Conservation (phyloP, 1,140 invertebrate genomes). For the Drosophila prosaltans region DNA sequence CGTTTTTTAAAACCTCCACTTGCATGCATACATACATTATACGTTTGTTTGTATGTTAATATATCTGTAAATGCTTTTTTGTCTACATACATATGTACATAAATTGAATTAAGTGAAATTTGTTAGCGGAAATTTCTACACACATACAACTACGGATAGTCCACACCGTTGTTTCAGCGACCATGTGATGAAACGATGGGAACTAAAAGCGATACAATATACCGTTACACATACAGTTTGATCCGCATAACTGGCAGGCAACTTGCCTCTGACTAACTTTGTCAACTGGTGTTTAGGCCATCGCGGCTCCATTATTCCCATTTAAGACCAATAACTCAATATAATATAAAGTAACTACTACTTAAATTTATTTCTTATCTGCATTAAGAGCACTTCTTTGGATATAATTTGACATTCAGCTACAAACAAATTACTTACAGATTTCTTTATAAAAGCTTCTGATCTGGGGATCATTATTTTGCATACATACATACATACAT, state of each 20-base stretch:
- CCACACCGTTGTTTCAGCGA: not conserved
- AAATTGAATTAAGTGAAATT: conserved; percentile 67
- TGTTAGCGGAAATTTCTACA: conserved; percentile 51
- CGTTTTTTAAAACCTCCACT: not conserved
- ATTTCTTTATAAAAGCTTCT: no score
- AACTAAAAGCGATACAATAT: not conserved
- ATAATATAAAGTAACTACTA: no score
- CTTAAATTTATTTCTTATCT: no score
- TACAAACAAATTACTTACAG: no score
- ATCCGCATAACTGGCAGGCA: not conserved
- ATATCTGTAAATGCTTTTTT: conserved; percentile 22
- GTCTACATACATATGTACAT: conserved; percentile 15
- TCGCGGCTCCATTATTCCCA: no score
- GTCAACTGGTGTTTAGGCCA: no score
- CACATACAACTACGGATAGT: not conserved
- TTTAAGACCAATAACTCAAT: no score
- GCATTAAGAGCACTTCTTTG: no score
- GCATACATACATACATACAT: no score
- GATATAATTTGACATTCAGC: no score
- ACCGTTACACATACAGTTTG: conserved; percentile 19
- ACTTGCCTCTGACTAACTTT: no score
- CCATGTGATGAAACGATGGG: conserved; percentile 3
- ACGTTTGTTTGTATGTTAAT: conserved; percentile 16
- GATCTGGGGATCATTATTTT: no score
- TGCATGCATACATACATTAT: conserved; percentile 26